A percentile compares a stretch with the other conserved stretches of the same genome.
Conservation (phyloP, 2,113 vertebrate species). For the Galeopterus variegatus region DNA sequence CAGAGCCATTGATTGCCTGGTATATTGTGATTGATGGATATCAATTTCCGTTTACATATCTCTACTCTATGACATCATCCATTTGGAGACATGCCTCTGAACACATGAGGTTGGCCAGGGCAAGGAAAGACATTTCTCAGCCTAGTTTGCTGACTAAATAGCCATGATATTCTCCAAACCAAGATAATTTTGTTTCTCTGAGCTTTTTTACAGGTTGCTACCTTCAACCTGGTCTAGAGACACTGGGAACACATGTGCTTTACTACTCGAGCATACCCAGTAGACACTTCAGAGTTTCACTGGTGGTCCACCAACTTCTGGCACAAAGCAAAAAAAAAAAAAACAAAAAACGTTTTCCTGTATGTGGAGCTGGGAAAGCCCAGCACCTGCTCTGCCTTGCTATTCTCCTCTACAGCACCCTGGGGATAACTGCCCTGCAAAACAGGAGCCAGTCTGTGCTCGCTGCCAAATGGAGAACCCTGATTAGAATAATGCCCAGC, state of each 20-base stretch:
- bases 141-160: neutral
- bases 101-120: neutral
- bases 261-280: neutral
- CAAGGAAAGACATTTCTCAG: neutral
- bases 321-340: slow-evolving; percentile 7
- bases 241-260: neutral
- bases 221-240: neutral
- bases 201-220: neutral
- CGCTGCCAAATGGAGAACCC: slow-evolving; percentile 1
- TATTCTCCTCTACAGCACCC: slow-evolving; percentile 8
- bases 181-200: neutral
- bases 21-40: neutral
- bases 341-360: neutral
- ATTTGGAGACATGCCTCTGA: neutral
- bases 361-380: neutral
- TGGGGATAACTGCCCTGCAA: neutral
- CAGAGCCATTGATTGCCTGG: neutral
- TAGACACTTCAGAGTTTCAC: neutral
- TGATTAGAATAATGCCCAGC: slow-evolving; percentile 56
- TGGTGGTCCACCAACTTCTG: neutral
- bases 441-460: slow-evolving; percentile 54
- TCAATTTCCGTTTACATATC: slow-evolving; percentile 30
- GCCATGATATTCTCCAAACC: neutral
- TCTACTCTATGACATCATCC: neutral
- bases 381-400: neutral